Percentiles rank a stretch among this genome's conserved stretches.
phyloP scores from a whole-genome alignment of 1,140 invertebrate genomes.

The Drosophila repletoides region DNA sequence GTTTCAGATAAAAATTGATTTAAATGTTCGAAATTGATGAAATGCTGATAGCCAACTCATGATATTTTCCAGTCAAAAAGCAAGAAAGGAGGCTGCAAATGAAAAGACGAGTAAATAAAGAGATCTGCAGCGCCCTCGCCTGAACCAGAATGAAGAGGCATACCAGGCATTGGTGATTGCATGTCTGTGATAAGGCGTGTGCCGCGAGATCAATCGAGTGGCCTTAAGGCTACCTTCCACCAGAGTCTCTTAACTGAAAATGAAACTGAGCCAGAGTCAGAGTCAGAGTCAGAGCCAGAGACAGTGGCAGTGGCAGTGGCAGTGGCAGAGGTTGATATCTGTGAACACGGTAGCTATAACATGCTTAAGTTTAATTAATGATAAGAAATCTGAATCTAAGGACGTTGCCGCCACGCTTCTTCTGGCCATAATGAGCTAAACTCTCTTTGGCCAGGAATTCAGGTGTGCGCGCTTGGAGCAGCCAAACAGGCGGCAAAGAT shows the following conservation, averaged over 20 bases:
- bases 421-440: constrained; percentile 28
- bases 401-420: constrained; percentile 57
- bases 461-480: constrained; percentile 48
- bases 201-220: constrained; percentile 47
- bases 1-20: too few species aligned
- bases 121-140: constrained; percentile 15
- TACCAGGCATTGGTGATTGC: constrained; percentile 58
- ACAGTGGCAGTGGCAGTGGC: constrained; percentile 24
- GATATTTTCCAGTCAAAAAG: too few species aligned
- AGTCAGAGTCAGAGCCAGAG: background rate
- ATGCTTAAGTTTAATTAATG: constrained; percentile 82
- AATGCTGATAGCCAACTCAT: too few species aligned
- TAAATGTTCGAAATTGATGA: too few species aligned
- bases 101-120: too few species aligned
- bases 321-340: constrained; percentile 63
- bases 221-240: too few species aligned
- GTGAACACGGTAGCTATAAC: constrained; percentile 81
- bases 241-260: background rate
- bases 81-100: too few species aligned
- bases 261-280: background rate
- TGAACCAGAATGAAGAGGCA: constrained; percentile 14
- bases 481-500: constrained; percentile 30
- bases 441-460: constrained; percentile 53
- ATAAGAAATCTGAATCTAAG: constrained; percentile 82
- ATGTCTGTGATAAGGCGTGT: constrained; percentile 74